These are phyloP conservation scores for Hyposmocoma kahamanoa DNA, from an alignment of 1,140 invertebrate genomes.

Conservation along the genomic window DNA sequence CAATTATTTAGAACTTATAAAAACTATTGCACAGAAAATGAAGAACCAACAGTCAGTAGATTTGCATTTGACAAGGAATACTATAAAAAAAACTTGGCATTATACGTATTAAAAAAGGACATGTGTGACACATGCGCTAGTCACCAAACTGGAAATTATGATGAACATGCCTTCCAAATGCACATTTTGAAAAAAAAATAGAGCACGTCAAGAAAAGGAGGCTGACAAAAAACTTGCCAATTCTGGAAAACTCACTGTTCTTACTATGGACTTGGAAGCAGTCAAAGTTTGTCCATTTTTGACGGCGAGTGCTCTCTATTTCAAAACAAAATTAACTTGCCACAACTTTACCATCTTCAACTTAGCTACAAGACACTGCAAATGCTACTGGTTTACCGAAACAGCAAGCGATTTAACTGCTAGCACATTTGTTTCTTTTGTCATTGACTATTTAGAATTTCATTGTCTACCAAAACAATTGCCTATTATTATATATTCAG, in stretches of 20 bases:
- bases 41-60: constrained; percentile 3
- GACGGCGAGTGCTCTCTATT: constrained; percentile 48
- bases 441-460: constrained; percentile 26
- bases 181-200: constrained; percentile 3
- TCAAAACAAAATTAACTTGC: constrained; percentile 49
- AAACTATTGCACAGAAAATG: constrained; percentile 11
- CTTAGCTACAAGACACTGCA: constrained; percentile 23
- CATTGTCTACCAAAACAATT: constrained; percentile 1
- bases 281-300: constrained; percentile 37
- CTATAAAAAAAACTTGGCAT: constrained; percentile 14
- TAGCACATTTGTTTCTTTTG: constrained; percentile 35
- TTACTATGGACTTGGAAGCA: constrained; percentile 41
- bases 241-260: constrained; percentile 1
- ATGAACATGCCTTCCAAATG: background rate
- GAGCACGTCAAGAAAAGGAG: constrained; percentile 1
- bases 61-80: constrained; percentile 15
- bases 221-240: background rate
- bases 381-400: constrained; percentile 54
- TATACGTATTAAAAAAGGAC: constrained; percentile 24
- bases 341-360: constrained; percentile 64
- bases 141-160: background rate
- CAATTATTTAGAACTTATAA: constrained; percentile 13
- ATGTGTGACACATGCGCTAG: constrained; percentile 2
- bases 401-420: constrained; percentile 37
- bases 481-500: constrained; percentile 27